Base-by-base conservation (phyloP, 2,113 vertebrate genomes). In the Chrysemys picta region DNA sequence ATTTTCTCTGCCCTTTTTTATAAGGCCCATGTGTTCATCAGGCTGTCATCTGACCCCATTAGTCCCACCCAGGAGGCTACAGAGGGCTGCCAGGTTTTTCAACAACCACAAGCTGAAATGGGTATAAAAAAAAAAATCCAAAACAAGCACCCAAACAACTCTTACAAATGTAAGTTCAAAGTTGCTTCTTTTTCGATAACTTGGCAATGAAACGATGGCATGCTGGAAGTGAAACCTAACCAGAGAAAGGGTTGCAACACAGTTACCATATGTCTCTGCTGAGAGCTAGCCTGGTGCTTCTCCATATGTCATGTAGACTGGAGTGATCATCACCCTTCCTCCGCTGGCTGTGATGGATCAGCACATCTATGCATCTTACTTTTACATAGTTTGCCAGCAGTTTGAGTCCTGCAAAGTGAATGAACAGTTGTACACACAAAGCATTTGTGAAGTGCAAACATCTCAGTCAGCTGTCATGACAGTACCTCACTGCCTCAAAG, bases 381-480 rank as follows among this genome's bases (percentile, higher is more conserved):
- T 82, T 14, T 25, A 22, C 0, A 1, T n/a, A 35, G 47, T 80
- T 85, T 92, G 56, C 56, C 93, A 84, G 80, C 35, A 87, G 89
- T 91, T 95, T 35, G 83, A 80, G 85, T 86, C 0, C 0, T 78
- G 80, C 72, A 49, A 8, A 89, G 87, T 35, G 92, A 31, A 65
- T n/a, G 65, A 65, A 76, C 0, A 0, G 17, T 47, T 96, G 80
- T 1, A 1, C 47, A 76, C 69, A 0, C 1, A 9, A 87, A 16
- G 83, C 17, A 49, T 80, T n/a, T 8, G 4, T 35, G 27, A 83
- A 76, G 56, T 22, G 53, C 89, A 86, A 62, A 80, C 93, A 94
- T 76, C 38, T 95, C 85, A 35, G 52, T 52, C 52, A 52, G 90
- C 91, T 54, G 90, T 84, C 87, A 91, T 94, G 93, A 85, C 80